Conservation (phyloP, 2,797 vertebrate species). For the Pelobates cultripes region DNA sequence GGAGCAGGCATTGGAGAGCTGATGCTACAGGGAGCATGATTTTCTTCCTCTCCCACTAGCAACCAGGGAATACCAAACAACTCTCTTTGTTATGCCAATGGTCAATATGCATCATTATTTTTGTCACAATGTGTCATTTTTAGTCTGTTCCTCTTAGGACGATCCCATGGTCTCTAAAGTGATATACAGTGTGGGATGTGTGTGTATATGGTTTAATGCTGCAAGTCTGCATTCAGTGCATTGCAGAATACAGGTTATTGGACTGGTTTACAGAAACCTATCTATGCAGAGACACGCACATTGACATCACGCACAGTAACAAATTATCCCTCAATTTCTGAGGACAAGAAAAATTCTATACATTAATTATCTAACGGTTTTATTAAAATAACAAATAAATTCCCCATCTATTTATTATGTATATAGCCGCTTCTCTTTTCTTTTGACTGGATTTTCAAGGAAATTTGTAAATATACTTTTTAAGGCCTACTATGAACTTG, state of each 20-base stretch:
- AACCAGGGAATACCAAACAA: too few species aligned
- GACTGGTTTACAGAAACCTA: slow-evolving; percentile 32
- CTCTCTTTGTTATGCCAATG: too few species aligned
- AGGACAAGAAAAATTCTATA: slow-evolving; percentile 5
- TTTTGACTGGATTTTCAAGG: slow-evolving; percentile 73
- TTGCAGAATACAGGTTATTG: slow-evolving; percentile 16
- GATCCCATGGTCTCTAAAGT: slow-evolving; percentile 10
- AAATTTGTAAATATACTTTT: slow-evolving; percentile 82
- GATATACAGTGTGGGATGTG: slow-evolving; percentile 20
- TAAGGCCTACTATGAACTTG: slow-evolving; percentile 80
- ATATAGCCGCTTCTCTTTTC: slow-evolving; percentile 84
- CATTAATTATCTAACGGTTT: neutral
- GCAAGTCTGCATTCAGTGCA: slow-evolving; percentile 29
- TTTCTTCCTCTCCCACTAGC: too few species aligned
- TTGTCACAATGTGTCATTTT: neutral
- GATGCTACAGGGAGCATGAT: too few species aligned
- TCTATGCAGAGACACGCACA: slow-evolving; percentile 47
- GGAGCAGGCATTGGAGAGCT: too few species aligned
- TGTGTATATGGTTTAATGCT: slow-evolving; percentile 1
- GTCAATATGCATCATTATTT: too few species aligned
- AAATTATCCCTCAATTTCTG: slow-evolving; percentile 6
- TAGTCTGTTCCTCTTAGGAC: neutral
- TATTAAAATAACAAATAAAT: neutral
- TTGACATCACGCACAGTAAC: slow-evolving; percentile 12
- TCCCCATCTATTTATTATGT: slow-evolving; percentile 72